Base-by-base conservation (phyloP, 1,140 invertebrate species). In the Charaxes varanes region DNA sequence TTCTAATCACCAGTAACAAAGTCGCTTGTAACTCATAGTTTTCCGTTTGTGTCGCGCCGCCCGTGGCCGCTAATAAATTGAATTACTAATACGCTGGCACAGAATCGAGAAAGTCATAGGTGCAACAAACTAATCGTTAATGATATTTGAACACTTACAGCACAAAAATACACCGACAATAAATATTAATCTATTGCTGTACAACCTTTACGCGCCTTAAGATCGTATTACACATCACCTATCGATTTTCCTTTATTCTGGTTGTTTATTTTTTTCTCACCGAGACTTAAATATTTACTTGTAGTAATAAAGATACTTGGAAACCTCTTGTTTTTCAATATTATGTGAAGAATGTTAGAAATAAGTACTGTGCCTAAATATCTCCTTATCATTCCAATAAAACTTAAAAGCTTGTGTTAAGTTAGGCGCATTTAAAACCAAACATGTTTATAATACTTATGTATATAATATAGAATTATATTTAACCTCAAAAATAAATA, bases 121-220 rank as follows among this genome's bases (percentile, higher is more conserved):
- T 58, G 65, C 62, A 57, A 62, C 54, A 56, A 60, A 64, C 54
- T 71, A 64, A 70, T 64, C 62, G 58, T 68, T 74, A 74, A 74
- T 72, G 68, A 70, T 68, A 78, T 72, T 68, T 74, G 70, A 67
- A 77, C 63, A 62, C 62, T 66, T 69, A 71, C 70, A 69, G 42
- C 66, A 66, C 44, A 66, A 63, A 59, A 66, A 70, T 70, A 65
- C 68, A 74, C 62, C 47, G 62, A 58, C 63, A 41, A 70, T 74
- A 78, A 71, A 74, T 72, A 71, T 70, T 69, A 71, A 77, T 65
- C 58, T 67, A 73, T 59, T 49, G 56, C 55, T 55, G 45, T 58
- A 68, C 54, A 67, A 66, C 55, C 53, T 60, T 65, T 65, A 64
- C 61, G 47, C 42, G 47, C 38, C 19, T 37, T 19, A 54, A 28